phyloP scores from a whole-genome alignment of 2,113 vertebrate genomes.

The rabbit (Oryctolagus cuniculus) region mOryCun1.1 NC_091440.1:33214501-33215000 shows the following conservation, averaged over 20 bases:
- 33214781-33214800: background rate
- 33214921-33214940: background rate
- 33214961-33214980: background rate
- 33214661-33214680: too few species aligned
- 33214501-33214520: background rate
- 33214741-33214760: background rate
- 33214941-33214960: background rate
- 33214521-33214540: background rate
- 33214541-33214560: background rate
- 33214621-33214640: too few species aligned
- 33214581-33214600: too few species aligned
- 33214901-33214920: background rate
- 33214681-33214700: background rate
- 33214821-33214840: background rate
- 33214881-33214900: background rate
- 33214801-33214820: background rate
- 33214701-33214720: background rate
- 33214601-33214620: too few species aligned
- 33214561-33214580: background rate
- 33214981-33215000: background rate
- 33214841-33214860: background rate
- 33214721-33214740: background rate
- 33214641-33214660: too few species aligned
- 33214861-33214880: background rate
- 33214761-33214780: conserved; percentile 8